Evolutionary conservation across 2,113 vertebrate species (phyloP), one percentile per base, ranked within the genome.

Genomic region (Chroicocephalus ridibundus): DNA sequence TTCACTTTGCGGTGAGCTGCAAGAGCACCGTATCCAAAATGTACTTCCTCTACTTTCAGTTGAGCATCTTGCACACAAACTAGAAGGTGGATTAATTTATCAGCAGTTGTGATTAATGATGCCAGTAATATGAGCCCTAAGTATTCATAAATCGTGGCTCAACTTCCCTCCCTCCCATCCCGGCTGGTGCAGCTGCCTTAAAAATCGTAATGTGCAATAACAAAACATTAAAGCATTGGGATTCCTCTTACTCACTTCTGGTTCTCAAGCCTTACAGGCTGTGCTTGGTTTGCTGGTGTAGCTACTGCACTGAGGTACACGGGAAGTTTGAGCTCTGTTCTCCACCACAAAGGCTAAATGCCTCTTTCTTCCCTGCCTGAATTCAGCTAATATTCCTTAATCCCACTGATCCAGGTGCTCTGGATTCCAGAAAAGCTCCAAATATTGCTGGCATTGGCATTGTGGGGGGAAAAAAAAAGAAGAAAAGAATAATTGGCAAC

Each of bases 41-140:
- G 0, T 27, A 55, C 81, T 66, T 87, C 12, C 51, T 84, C 77
- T 87, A 13, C 58, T 83, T 90, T 70, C 49, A 82, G 40, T 2
- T 61, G 57, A 85, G 58, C 11, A 79, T 65, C 52, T 77, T 85
- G 61, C 49, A 77, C 54, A 36, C 24, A 55, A 91, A 94, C 93
- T 94, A 90, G 86, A 74, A 97, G 71, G 51, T 75, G 44, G 47
- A 91, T 94, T 96, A 94, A 90, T 94, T 95, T 94, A 97, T 93
- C 82, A 91, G 62, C 49, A 62, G n/a, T 80, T 93, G 68, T 88
- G 89, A 96, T 90, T 87, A 97, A 95, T 47, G 87, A 93, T 68
- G 22, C 54, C 70, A 36, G 62, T 90, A 91, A 93, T 74, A 89
- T 7, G 4, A 96, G 38, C n/a, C 42, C 38, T 51, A 86, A 76